Evolutionary conservation across 1,140 invertebrate genomes (phyloP).

Genomic region (Drosophila neocordata): DNA sequence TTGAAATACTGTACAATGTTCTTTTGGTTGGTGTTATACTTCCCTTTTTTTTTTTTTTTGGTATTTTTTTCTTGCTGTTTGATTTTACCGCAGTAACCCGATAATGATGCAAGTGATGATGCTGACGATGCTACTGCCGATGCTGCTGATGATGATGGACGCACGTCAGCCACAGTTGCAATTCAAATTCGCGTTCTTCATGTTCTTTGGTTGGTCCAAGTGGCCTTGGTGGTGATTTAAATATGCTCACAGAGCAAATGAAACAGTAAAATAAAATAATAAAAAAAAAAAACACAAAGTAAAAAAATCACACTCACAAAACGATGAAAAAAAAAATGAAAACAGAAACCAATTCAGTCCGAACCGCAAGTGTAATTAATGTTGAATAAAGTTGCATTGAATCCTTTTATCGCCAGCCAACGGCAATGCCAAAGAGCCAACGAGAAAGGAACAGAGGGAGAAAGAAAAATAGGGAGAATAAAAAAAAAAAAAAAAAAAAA

Average conservation of each 20-base stretch:
- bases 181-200: slow-evolving; percentile 22
- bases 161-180: slow-evolving; percentile 33
- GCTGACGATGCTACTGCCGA: slow-evolving; percentile 4
- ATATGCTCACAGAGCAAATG: slow-evolving; percentile 43
- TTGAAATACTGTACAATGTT: slow-evolving; percentile 4
- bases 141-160: slow-evolving; percentile 47
- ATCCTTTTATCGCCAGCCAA: slow-evolving; percentile 47
- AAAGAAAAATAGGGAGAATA: too few relatives aligned
- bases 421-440: not conserved
- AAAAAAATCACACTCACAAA: slow-evolving; percentile 31
- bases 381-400: slow-evolving; percentile 63
- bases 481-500: too few relatives aligned
- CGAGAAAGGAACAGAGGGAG: too few relatives aligned
- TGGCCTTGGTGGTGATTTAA: slow-evolving; percentile 68
- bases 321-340: slow-evolving; percentile 19
- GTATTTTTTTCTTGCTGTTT: slow-evolving; percentile 12
- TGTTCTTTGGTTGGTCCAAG: slow-evolving; percentile 24
- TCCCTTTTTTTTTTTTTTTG: not conserved
- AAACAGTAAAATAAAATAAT: slow-evolving; percentile 40
- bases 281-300: not conserved
- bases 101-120: slow-evolving; percentile 53
- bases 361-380: slow-evolving; percentile 71
- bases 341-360: slow-evolving; percentile 42
- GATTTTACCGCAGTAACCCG: slow-evolving; percentile 35
- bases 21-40: slow-evolving; percentile 16